Evolutionary conservation across 1,140 invertebrate species (phyloP), one percentile per base, ranked within the genome.

Genomic region (Ceratoteleas bidentatus): DNA sequence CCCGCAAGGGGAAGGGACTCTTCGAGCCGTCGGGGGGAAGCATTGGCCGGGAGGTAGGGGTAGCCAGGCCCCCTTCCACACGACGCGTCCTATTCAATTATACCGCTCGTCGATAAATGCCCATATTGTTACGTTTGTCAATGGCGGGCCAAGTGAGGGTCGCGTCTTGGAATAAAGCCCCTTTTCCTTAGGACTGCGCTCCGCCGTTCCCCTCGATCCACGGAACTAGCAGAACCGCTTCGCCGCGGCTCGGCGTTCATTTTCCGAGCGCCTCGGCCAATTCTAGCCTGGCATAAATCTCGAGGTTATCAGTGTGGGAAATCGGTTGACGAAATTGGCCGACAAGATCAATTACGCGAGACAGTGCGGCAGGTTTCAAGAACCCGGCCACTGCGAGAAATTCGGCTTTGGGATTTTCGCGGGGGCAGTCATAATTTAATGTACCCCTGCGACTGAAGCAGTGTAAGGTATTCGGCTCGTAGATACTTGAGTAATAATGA

Each of bases 121-220:
- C 88, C 87, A 91, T 91, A 92, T 92, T 92, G 90, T 91, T 92
- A 88, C 89, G 88, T 90, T 91, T 91, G 88, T 91, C 90, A 92
- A 91, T 91, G 89, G 87, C 75, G 85, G 86, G 86, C 87, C 89
- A 90, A 91, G 88, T 88, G 88, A 91, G 90, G 89, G 88, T 91
- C 89, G 86, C 89, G 81, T 88, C 85, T 85, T 38, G 64, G 69
- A 56, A 78, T 83, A 81, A 88, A 86, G 76, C 82, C 72, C 80
- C 78, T 72, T 68, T 74, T 69, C 77, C 73, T 81, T 68, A 50
- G 72, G 66, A 47, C 60, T 70, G 36, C 43, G n/a, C 61, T 11
- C 15, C 70, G 53, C 69, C 60, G 11, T 49, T 36, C 38, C 38
- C 69, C 64, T 38, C 45, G 15, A 54, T 64, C 50, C 38, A 15